Evolutionary conservation across 2,888 invertebrate genomes (phyloP), one percentile per base, ranked within the genome.

Genomic region (Netelia inedita): DNA sequence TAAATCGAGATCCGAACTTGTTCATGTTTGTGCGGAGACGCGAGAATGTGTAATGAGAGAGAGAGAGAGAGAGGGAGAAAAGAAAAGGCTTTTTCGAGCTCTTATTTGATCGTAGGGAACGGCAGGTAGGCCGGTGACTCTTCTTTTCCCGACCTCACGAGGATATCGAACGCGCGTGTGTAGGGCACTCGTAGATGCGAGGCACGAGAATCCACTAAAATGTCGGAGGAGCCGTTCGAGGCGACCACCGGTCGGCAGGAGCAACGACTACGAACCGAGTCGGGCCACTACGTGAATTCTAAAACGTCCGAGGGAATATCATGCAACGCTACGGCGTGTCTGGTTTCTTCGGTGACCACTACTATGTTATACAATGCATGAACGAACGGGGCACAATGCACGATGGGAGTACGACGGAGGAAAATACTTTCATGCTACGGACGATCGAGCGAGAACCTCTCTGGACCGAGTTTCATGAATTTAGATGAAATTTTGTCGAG

Each of bases 161-260:
- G 80, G 41, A 83, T 83, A 19, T 57, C 16, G 10, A 57, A 68
- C 68, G 76, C 57, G 46, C 41, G 23, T 57, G 21, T 21, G 21
- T 57, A 19, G 14, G 14, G 11, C 16, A 63, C 74, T 92, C 91
- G 88, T 86, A 88, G 89, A 92, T 92, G 90, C 92, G 83, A 90
- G 88, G 90, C 92, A 92, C 92, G 92, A 88, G 88, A 85, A 79
- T 65, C 87, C 87, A 89, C 90, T 91, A 91, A 92, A 92, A 91
- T 88, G 90, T 89, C 88, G 87, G 86, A 86, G 79, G 80, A 83
- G 87, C 85, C 82, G 80, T 59, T 74, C 46, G 86, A 83, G 28
- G 80, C 78, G 82, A 83, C 78, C 85, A 80, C 76, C 71, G 84
- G 76, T 71, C 79, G 76, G 83, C 80, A 74, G 69, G 69, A 87